phyloP scores from a whole-genome alignment of 1,140 invertebrate genomes.

The Ylistrum balloti region DNA sequence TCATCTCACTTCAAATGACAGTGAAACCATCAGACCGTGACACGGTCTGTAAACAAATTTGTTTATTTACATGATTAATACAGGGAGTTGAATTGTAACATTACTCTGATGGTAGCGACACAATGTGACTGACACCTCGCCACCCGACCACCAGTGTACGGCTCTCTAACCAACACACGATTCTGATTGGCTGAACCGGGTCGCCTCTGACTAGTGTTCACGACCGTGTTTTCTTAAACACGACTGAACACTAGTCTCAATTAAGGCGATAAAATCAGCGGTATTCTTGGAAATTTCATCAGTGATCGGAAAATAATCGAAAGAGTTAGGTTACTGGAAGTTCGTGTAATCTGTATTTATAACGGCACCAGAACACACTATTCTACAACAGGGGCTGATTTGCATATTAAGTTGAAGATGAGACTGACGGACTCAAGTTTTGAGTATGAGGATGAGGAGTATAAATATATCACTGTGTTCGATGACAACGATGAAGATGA shows the following conservation, averaged over 20 bases:
- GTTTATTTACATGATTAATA: slow-evolving; percentile 13
- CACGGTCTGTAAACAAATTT: neutral
- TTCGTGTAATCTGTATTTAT: neutral
- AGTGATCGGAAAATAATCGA: slow-evolving; percentile 38
- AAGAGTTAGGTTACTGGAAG: neutral
- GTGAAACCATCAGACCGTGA: neutral
- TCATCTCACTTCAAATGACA: neutral
- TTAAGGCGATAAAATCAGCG: slow-evolving; percentile 8
- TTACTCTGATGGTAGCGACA: neutral
- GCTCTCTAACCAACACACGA: neutral
- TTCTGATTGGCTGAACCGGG: neutral
- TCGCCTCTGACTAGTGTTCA: neutral
- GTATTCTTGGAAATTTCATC: slow-evolving; percentile 16
- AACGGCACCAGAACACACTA: neutral
- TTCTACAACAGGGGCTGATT: neutral
- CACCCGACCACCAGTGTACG: neutral
- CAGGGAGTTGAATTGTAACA: neutral
- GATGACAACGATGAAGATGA: neutral
- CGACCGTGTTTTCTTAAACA: neutral
- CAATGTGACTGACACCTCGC: neutral
- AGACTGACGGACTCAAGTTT: slow-evolving; percentile 13
- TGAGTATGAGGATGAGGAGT: neutral
- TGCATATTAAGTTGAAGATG: slow-evolving; percentile 22
- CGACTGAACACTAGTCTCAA: slow-evolving; percentile 6
- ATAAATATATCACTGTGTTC: slow-evolving; percentile 19